Conservation (phyloP, 2,113 vertebrate genomes). For the Desmodus rotundus region DNA sequence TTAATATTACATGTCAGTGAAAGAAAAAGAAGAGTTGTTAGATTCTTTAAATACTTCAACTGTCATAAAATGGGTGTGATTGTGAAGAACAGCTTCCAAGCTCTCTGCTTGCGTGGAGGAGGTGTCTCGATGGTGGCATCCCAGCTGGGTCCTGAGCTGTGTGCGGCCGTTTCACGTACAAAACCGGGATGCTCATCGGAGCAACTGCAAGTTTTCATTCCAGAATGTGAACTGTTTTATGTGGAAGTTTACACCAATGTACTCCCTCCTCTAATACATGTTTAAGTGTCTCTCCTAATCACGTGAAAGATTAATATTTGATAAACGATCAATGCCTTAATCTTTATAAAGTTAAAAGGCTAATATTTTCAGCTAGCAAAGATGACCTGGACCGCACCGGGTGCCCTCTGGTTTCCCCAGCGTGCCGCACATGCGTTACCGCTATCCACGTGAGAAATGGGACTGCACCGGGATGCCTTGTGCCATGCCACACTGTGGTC, state of each 20-base stretch:
- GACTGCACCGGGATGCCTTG: rapidly evolving
- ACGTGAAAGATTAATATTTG: neutral
- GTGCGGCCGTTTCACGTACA: rapidly evolving
- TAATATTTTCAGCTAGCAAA: neutral
- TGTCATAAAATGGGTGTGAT: neutral
- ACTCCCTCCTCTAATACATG: neutral
- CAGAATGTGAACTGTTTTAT: neutral
- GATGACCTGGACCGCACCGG: too few species aligned
- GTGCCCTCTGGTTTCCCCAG: neutral
- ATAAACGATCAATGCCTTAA: neutral
- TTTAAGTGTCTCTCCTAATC: neutral
- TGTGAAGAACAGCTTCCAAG: neutral
- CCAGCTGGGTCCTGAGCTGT: neutral
- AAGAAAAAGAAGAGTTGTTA: neutral
- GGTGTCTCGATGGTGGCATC: rapidly evolving
- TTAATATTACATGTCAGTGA: neutral
- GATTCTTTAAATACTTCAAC: neutral
- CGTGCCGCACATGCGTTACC: rapidly evolving
- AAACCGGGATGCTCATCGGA: neutral
- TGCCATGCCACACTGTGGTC: rapidly evolving
- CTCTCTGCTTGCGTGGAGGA: neutral
- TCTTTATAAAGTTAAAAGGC: neutral
- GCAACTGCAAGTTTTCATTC: neutral
- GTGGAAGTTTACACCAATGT: neutral
- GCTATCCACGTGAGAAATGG: neutral